Evolutionary conservation across 2,888 invertebrate genomes (phyloP).

Genomic region (Druceiella hillmani): DNA sequence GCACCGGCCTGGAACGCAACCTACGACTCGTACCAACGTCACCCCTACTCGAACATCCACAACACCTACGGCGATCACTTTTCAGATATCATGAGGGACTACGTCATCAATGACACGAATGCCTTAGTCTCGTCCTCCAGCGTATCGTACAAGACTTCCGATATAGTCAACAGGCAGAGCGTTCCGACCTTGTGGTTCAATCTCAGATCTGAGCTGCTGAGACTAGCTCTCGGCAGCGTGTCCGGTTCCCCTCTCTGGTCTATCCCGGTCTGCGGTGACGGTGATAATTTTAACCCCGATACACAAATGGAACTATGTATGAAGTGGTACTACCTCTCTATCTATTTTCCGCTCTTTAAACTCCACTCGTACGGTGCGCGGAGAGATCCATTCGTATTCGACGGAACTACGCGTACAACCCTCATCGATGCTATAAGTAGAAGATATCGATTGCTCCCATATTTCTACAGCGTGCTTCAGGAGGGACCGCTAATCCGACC

Average conservation of each 20-base stretch:
- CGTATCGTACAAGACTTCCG: slow-evolving; percentile 34
- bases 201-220: slow-evolving; percentile 45
- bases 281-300: slow-evolving; percentile 33
- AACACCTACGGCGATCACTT: slow-evolving; percentile 54
- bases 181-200: slow-evolving; percentile 54
- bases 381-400: slow-evolving; percentile 45
- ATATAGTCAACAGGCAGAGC: slow-evolving; percentile 43
- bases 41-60: slow-evolving; percentile 42
- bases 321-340: slow-evolving; percentile 63
- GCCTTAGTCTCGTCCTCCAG: slow-evolving; percentile 32
- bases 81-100: slow-evolving; percentile 30
- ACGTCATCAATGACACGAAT: slow-evolving; percentile 25
- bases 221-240: slow-evolving; percentile 45
- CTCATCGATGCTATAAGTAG: slow-evolving; percentile 41
- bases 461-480: slow-evolving; percentile 51
- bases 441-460: slow-evolving; percentile 51
- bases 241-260: slow-evolving; percentile 48
- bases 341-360: slow-evolving; percentile 56
- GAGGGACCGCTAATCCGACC: slow-evolving; percentile 54
- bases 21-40: slow-evolving; percentile 26
- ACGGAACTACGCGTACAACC: slow-evolving; percentile 36
- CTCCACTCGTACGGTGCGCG: slow-evolving; percentile 39
- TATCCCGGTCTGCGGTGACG: slow-evolving; percentile 55
- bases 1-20: slow-evolving; percentile 51
- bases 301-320: slow-evolving; percentile 51